These are phyloP conservation scores for Lindbergichthys nudifrons DNA, from an alignment of 2,797 vertebrate species.

Conservation along the genomic window DNA sequence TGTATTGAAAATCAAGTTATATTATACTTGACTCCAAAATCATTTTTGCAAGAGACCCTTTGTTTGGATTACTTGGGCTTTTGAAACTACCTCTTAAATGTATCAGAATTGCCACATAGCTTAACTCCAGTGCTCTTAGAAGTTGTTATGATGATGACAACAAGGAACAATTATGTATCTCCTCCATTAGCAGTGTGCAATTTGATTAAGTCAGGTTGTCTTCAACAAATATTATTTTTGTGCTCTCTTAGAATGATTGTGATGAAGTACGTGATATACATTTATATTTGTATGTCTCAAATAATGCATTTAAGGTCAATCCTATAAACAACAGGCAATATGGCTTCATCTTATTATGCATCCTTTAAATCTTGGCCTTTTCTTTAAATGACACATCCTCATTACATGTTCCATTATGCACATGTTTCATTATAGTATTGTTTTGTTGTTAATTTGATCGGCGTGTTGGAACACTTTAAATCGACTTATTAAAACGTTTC, in stretches of 20 bases:
- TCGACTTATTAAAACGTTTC: slow-evolving; percentile 33
- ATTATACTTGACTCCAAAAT: neutral
- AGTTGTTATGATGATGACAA: slow-evolving; percentile 5
- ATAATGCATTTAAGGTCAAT: slow-evolving; percentile 9
- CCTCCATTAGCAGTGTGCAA: slow-evolving; percentile 18
- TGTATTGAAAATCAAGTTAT: slow-evolving; percentile 10
- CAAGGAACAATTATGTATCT: slow-evolving; percentile 18
- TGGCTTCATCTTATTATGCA: neutral
- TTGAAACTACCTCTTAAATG: slow-evolving; percentile 21
- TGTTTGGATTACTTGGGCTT: slow-evolving; percentile 6
- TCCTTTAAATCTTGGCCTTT: slow-evolving; percentile 16
- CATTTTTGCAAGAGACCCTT: slow-evolving; percentile 2
- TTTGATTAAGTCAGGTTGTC: neutral
- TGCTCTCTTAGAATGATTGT: neutral
- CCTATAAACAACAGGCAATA: neutral
- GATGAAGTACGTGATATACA: neutral
- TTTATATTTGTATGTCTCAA: neutral
- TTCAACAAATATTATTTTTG: neutral
- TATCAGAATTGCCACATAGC: neutral
- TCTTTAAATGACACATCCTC: slow-evolving; percentile 25
- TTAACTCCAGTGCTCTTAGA: neutral
- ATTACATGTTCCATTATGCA: slow-evolving; percentile 14
- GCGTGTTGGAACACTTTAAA: slow-evolving; percentile 23
- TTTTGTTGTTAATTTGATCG: slow-evolving; percentile 25
- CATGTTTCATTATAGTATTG: slow-evolving; percentile 15